phyloP scores from a whole-genome alignment of 2,113 vertebrate genomes.

The Poeciliopsis turrubarensis region DNA sequence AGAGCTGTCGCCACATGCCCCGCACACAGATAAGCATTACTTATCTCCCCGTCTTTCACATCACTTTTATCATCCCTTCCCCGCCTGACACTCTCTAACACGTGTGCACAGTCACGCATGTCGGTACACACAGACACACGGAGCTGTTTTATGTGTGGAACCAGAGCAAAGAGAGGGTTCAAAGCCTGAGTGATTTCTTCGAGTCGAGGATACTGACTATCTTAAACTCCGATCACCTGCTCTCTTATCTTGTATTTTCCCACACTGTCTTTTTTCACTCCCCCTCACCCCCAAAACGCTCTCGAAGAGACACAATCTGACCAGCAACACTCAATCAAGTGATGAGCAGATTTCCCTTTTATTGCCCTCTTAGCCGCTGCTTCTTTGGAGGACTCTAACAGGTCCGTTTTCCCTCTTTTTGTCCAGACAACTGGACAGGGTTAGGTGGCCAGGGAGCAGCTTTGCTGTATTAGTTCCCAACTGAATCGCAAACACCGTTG shows the following conservation, averaged over 20 bases:
- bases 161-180: constrained; percentile 42
- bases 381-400: not conserved
- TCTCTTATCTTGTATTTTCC: constrained; percentile 41
- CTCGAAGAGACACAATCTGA: constrained; percentile 2
- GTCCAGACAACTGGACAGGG: constrained; percentile 5
- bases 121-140: constrained; percentile 5
- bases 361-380: not conserved
- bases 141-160: constrained; percentile 37
- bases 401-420: not conserved
- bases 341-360: constrained; percentile 13
- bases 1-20: not conserved
- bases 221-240: constrained; percentile 50
- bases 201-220: constrained; percentile 43
- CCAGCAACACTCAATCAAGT: constrained; percentile 2
- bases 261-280: constrained; percentile 26
- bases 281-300: not conserved
- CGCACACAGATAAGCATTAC: not conserved
- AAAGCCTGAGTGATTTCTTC: constrained; percentile 52
- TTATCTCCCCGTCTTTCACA: not conserved
- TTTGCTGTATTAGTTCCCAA: not conserved
- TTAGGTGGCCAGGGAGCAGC: not conserved
- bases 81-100: constrained; percentile 8
- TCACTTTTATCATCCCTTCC: not conserved
- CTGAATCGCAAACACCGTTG: constrained; percentile 1
- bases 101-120: not conserved